phyloP scores from a whole-genome alignment of 2,888 invertebrate genomes.

The Pandemis cinnamomeana region DNA sequence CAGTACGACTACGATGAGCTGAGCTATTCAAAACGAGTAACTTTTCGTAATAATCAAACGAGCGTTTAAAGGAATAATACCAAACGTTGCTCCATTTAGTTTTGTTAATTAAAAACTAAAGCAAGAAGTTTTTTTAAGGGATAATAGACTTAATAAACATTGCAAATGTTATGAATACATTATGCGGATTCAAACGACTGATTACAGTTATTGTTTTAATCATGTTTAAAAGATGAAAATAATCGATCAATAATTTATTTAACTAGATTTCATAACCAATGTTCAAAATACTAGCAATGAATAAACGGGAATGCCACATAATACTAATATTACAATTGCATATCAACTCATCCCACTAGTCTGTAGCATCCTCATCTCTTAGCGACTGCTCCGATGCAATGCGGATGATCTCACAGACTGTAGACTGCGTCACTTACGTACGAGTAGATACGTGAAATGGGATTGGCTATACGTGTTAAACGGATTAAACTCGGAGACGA shows the following conservation, averaged over 20 bases:
- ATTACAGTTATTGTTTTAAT: neutral
- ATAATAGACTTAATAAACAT: neutral
- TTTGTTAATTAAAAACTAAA: neutral
- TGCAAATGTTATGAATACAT: neutral
- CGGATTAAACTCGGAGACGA: constrained; percentile 3
- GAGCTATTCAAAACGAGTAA: neutral
- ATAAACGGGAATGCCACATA: neutral
- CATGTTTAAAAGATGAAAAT: neutral
- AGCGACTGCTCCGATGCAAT: constrained; percentile 4
- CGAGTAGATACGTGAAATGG: neutral
- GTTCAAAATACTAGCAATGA: neutral
- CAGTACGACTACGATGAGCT: constrained; percentile 1
- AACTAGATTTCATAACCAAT: neutral
- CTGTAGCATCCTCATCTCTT: constrained; percentile 15
- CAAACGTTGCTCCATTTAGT: neutral
- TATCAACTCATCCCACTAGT: constrained; percentile 10
- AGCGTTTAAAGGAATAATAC: neutral
- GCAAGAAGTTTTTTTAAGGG: neutral
- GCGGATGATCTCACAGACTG: constrained; percentile 17
- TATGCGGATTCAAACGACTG: neutral
- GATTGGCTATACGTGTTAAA: constrained; percentile 4
- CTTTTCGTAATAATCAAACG: neutral
- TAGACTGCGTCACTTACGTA: constrained; percentile 6
- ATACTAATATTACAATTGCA: neutral
- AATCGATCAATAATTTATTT: neutral